A percentile compares a stretch with the other conserved stretches of the same genome.
phyloP scores from a whole-genome alignment of 37 sponge, comb jelly and placozoan species.

The Ephydatia muelleri region DNA sequence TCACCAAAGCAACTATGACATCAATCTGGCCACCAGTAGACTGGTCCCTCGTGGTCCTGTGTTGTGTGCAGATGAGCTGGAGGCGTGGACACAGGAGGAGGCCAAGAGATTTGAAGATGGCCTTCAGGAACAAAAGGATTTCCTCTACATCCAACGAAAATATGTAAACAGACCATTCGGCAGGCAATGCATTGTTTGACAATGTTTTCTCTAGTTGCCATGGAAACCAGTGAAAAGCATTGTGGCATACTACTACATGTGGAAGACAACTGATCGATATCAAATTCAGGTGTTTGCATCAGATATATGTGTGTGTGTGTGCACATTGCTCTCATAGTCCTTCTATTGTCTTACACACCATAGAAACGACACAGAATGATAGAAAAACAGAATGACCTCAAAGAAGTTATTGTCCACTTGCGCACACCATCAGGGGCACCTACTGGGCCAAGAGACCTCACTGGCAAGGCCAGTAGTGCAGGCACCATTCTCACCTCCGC shows the following conservation, averaged over 20 bases:
- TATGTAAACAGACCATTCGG: slow-evolving; percentile 57
- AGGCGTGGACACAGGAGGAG: slow-evolving; percentile 96
- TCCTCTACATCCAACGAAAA: slow-evolving; percentile 84
- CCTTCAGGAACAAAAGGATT: slow-evolving; percentile 86
- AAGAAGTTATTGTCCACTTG: slow-evolving; percentile 91
- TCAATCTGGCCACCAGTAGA: slow-evolving; percentile 70
- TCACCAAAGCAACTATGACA: slow-evolving; percentile 78
- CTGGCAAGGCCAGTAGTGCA: slow-evolving; percentile 76
- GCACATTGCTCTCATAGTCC: not conserved
- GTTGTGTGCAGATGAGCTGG: slow-evolving; percentile 93
- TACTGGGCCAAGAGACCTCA: slow-evolving; percentile 65
- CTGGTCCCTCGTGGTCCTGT: slow-evolving; percentile 91
- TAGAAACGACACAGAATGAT: slow-evolving; percentile 79
- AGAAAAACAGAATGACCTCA: slow-evolving; percentile 93
- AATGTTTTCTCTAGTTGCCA: slow-evolving; percentile 49
- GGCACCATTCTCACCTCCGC: slow-evolving; percentile 52
- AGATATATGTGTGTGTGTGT: not conserved
- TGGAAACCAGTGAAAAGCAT: slow-evolving; percentile 94
- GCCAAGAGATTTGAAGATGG: slow-evolving; percentile 93
- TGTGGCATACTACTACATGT: slow-evolving; percentile 95
- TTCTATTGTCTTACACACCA: not conserved
- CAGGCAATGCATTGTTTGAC: not conserved
- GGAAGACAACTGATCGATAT: slow-evolving; percentile 97
- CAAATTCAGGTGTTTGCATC: slow-evolving; percentile 65
- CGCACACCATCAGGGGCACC: slow-evolving; percentile 68